phyloP scores from a whole-genome alignment of 92 coral and sea anemone genomes.

The Palythoa grandis region DNA sequence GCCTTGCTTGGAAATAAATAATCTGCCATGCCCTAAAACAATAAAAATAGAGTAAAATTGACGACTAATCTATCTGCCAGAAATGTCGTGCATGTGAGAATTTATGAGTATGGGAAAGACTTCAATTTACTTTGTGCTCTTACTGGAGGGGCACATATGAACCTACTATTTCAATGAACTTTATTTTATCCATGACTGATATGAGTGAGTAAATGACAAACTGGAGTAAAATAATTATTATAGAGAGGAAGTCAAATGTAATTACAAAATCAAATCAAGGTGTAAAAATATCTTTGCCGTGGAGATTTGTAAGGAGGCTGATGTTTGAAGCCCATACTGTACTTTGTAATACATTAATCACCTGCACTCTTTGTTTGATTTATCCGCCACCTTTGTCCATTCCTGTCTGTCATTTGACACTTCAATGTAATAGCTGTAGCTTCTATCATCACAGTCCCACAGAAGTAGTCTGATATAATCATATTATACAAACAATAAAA shows the following conservation, averaged over 20 bases:
- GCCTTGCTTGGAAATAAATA: conserved; percentile 72
- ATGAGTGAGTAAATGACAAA: too few relatives aligned
- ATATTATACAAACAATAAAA: neutral
- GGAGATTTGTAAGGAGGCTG: neutral
- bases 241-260: too few relatives aligned
- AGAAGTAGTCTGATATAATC: conserved; percentile 72
- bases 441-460: conserved; percentile 97
- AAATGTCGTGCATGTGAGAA: too few relatives aligned
- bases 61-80: too few relatives aligned
- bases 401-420: conserved; percentile 91
- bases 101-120: too few relatives aligned
- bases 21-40: conserved; percentile 87
- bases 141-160: too few relatives aligned
- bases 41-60: neutral
- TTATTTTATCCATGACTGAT: too few relatives aligned
- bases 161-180: too few relatives aligned
- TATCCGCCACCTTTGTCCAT: conserved; percentile 87
- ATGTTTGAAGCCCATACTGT: neutral
- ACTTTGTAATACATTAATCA: conserved; percentile 8
- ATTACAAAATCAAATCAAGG: too few relatives aligned
- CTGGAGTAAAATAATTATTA: too few relatives aligned
- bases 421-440: conserved; percentile 90
- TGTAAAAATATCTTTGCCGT: neutral
- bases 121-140: too few relatives aligned
- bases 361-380: conserved; percentile 89